Percentiles rank a stretch among this genome's conserved stretches.
phyloP scores from a whole-genome alignment of 2,797 vertebrate species.

The Chelon labrosus region DNA sequence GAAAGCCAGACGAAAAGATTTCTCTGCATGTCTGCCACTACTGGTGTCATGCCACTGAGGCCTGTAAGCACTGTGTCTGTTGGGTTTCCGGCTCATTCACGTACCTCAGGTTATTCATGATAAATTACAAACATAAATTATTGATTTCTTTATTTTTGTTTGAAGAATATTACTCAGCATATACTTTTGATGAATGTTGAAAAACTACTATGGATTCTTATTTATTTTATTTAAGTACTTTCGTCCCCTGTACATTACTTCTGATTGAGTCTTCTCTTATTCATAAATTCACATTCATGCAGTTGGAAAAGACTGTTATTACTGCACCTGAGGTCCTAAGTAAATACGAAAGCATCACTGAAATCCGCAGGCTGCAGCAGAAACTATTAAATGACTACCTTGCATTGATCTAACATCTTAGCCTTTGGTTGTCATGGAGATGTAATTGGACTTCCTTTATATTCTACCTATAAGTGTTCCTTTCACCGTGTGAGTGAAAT shows the following conservation, averaged over 20 bases:
- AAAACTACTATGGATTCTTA: not conserved
- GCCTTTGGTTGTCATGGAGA: slow-evolving; percentile 73
- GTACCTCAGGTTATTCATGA: not conserved
- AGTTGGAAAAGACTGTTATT: slow-evolving; percentile 3
- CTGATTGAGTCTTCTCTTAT: slow-evolving; percentile 2
- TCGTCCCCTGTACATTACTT: not conserved
- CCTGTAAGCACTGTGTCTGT: slow-evolving; percentile 35
- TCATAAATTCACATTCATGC: slow-evolving; percentile 15
- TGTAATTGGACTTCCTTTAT: slow-evolving; percentile 75
- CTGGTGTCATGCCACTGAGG: slow-evolving; percentile 52
- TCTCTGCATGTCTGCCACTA: slow-evolving; percentile 48
- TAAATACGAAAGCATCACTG: slow-evolving; percentile 31
- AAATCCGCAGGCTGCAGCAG: slow-evolving; percentile 34
- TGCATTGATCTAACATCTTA: slow-evolving; percentile 51
- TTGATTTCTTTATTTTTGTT: not conserved
- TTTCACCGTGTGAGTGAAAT: slow-evolving; percentile 70
- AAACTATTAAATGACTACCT: slow-evolving; percentile 58
- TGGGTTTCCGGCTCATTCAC: slow-evolving; percentile 28
- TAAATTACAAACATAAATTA: slow-evolving; percentile 28
- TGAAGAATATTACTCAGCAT: too few species aligned
- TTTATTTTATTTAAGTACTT: not conserved
- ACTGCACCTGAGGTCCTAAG: slow-evolving; percentile 13
- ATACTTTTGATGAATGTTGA: not conserved
- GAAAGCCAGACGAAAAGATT: slow-evolving; percentile 69
- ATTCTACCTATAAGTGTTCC: slow-evolving; percentile 68